These are phyloP conservation scores for Cephalopterus ornatus DNA, from an alignment of 2,113 vertebrate species.

Conservation along the genomic window DNA sequence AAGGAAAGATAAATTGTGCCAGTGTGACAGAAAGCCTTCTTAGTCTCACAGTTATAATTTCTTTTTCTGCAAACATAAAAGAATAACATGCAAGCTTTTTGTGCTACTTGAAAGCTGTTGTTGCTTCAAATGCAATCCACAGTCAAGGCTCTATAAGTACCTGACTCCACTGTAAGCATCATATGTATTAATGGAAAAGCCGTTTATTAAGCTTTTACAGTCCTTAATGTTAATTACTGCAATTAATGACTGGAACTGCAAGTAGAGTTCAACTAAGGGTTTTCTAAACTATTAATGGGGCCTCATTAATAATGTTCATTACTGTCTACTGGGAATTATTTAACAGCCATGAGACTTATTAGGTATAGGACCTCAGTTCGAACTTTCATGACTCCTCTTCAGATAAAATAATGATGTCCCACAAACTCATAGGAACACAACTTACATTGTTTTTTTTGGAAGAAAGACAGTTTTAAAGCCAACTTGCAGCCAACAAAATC, in stretches of 20 bases:
- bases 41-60: background rate
- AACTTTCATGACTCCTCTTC: background rate
- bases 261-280: conserved; percentile 33
- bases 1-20: background rate
- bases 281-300: conserved; percentile 60
- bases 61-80: background rate
- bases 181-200: background rate
- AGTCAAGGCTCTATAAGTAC: background rate
- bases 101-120: background rate
- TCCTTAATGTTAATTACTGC: conserved; percentile 54
- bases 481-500: background rate
- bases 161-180: background rate
- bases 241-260: conserved; percentile 56
- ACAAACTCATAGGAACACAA: background rate
- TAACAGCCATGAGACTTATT: background rate
- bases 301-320: conserved; percentile 44
- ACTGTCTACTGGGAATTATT: conserved; percentile 23
- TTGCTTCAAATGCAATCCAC: background rate
- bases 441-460: background rate
- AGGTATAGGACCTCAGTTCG: background rate
- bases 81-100: background rate
- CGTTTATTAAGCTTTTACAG: conserved; percentile 29
- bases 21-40: background rate
- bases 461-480: background rate
- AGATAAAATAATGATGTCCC: background rate